Percentiles rank a stretch among this genome's conserved stretches.
phyloP scores from a whole-genome alignment of 2,797 vertebrate species.

The Phrynocephalus guinanensis region DNA sequence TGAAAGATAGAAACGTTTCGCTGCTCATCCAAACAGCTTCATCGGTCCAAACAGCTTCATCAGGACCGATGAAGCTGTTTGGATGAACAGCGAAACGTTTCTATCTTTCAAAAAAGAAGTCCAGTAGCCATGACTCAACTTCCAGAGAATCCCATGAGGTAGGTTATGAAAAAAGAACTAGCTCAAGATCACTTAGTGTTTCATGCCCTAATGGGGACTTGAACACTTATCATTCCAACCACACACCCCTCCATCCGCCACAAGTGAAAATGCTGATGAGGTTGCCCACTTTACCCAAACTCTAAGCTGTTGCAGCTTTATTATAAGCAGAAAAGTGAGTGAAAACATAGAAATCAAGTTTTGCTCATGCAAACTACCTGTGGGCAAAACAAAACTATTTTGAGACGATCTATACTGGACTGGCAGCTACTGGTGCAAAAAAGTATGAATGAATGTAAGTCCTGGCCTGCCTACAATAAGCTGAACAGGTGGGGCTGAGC shows the following conservation, averaged over 20 bases:
- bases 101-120: no score
- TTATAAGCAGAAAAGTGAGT: background rate
- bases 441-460: background rate
- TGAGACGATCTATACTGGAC: background rate
- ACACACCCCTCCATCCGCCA: background rate
- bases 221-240: background rate
- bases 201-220: background rate
- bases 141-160: background rate
- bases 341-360: no score
- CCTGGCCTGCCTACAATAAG: background rate
- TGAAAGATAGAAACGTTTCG: no score
- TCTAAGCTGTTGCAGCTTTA: background rate
- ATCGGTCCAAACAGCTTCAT: no score
- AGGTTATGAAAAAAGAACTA: background rate
- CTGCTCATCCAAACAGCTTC: no score
- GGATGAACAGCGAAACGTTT: no score
- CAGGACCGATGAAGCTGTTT: no score
- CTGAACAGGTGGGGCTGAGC: background rate
- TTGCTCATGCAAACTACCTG: no score
- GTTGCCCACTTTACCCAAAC: no score
- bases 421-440: background rate
- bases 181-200: background rate
- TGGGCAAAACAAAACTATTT: no score
- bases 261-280: background rate
- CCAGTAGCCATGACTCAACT: no score